phyloP scores from a whole-genome alignment of 1,140 invertebrate genomes.

The Helicorthomorpha holstii region DNA sequence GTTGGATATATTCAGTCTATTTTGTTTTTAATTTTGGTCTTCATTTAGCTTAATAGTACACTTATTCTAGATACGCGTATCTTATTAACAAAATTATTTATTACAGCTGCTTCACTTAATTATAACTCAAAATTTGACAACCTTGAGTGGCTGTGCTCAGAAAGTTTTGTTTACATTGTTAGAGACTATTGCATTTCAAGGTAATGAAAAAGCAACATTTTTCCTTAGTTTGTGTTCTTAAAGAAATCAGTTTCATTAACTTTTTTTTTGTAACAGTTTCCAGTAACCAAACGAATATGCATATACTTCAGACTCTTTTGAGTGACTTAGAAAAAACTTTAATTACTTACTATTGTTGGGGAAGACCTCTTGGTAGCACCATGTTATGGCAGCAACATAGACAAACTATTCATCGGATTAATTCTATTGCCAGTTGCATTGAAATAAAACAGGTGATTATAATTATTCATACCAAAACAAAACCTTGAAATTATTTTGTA shows the following conservation, averaged over 20 bases:
- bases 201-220: constrained; percentile 27
- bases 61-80: no score
- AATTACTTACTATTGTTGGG: constrained; percentile 57
- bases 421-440: constrained; percentile 60
- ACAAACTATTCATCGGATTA: constrained; percentile 61
- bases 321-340: constrained; percentile 47
- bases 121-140: constrained; percentile 61
- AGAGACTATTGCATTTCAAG: constrained; percentile 80
- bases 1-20: no score
- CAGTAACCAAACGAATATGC: constrained; percentile 70
- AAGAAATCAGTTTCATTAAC: constrained; percentile 9
- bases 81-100: constrained; percentile 7
- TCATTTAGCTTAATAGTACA: no score
- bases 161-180: constrained; percentile 82
- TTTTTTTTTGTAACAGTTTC: constrained; percentile 45
- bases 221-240: neutral
- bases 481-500: neutral
- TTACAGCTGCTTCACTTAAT: constrained; percentile 59
- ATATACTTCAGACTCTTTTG: constrained; percentile 56
- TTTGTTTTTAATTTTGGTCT: no score
- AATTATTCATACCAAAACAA: neutral
- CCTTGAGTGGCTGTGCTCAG: constrained; percentile 80
- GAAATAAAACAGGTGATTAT: constrained; percentile 24
- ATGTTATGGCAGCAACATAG: constrained; percentile 77
- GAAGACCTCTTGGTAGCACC: constrained; percentile 66